Evolutionary conservation across 2,888 invertebrate species (phyloP), one percentile per base, ranked within the genome.

Genomic region (Chalcosyrphus nemorum): DNA sequence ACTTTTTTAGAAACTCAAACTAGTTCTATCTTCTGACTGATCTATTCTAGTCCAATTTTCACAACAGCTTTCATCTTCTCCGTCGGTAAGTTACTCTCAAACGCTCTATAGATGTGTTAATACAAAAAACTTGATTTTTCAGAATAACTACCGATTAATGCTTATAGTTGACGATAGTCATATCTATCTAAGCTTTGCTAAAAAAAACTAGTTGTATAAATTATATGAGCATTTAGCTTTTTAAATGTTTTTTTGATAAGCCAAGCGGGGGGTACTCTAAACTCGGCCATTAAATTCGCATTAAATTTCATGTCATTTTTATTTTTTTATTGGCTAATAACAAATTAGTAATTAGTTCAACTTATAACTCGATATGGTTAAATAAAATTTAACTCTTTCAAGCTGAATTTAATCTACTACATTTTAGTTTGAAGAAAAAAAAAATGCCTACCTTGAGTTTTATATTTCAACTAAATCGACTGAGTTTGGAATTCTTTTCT

Each of bases 381-480:
- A 11, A 9, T n/a, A n/a, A n/a, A 24, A 24, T 24, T 4, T 4
- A 24, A 24, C 24, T 4, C 24, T 24, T 24, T 24, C 24, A 24
- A 24, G n/a, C n/a, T n/a, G n/a, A n/a, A n/a, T n/a, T n/a, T n/a
- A n/a, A n/a, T n/a, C n/a, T n/a, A n/a, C n/a, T n/a, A n/a, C n/a
- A n/a, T n/a, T n/a, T n/a, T n/a, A n/a, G n/a, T n/a, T n/a, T n/a
- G n/a, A n/a, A n/a, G n/a, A n/a, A n/a, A n/a, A n/a, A n/a, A n/a
- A n/a, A n/a, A n/a, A n/a, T n/a, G n/a, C n/a, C n/a, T n/a, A n/a
- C n/a, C n/a, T n/a, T n/a, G n/a, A n/a, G n/a, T n/a, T n/a, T n/a
- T n/a, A n/a, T 32, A 13, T 77, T 65, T 78, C 72, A 77, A 72
- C 54, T 9, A 47, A 81, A 38, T 15, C 59, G 35, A 43, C n/a